Base-by-base conservation (phyloP, 2,797 vertebrate genomes). In the Chaetophractus vellerosus region DNA sequence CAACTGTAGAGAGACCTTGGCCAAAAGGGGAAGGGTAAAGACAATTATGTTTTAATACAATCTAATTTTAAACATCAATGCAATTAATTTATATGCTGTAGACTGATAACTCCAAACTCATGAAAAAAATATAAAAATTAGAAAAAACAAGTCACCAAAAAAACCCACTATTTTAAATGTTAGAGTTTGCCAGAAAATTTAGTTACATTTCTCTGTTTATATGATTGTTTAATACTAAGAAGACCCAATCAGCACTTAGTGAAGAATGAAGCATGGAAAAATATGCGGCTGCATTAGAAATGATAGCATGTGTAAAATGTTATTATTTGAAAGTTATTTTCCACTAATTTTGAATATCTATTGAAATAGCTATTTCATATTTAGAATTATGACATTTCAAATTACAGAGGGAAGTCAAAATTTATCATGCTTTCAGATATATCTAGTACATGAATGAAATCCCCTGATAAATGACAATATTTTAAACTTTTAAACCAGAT, bases 311-410 rank as follows among this genome's bases (percentile, higher is more conserved):
- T 1, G 66, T 18, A 80, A 63, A 57, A n/a, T 63, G 23, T 79
- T 88, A 41, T 68, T 52, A 71, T 74, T 61, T 72, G 24, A 82
- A 28, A 33, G 76, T 38, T 72, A 52, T 81, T 91, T 84, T 75
- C 36, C 48, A 61, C 7, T 23, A 31, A 71, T 95, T 24, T 78
- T 86, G 10, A 85, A 71, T 52, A 41, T 88, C 2, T 84, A 90
- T 66, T 79, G 45, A 18, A 85, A 24, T 55, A 84, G 26, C 9
- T 71, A 38, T 38, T 75, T 86, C 15, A 90, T 48, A 48, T 15
- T 66, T 1, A 81, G 48, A 74, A 23, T 23, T 68, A 10, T 78
- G 48, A 7, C 19, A 52, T 78, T 63, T 93, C 57, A 82, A 78
- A 61, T 84, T 89, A 80, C 74, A 89, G 28, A 78, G 0, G 19